A percentile compares a stretch with the other conserved stretches of the same genome.
phyloP scores from a whole-genome alignment of 2,797 vertebrate genomes.

The Acanthurus lineatus region DNA sequence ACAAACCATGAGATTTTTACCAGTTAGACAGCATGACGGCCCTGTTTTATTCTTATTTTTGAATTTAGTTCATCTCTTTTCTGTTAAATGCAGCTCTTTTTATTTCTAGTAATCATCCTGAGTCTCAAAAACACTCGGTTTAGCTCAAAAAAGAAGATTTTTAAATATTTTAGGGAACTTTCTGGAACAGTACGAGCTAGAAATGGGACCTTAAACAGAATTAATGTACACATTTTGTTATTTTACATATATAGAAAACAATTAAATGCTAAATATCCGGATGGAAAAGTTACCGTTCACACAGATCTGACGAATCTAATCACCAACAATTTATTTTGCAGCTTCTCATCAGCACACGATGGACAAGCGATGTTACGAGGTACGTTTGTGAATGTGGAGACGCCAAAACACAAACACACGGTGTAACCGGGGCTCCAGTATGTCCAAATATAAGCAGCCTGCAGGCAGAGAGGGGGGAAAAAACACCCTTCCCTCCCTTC shows the following conservation, averaged over 20 bases:
- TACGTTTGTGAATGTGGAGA: constrained; percentile 13
- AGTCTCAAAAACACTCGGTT: no score
- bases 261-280: no score
- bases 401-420: background rate
- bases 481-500: constrained; percentile 14
- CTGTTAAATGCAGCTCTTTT: background rate
- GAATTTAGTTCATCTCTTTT: no score
- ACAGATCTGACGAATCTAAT: no score
- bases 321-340: background rate
- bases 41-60: background rate
- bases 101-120: background rate
- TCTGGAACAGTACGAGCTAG: background rate
- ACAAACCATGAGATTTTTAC: background rate
- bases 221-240: no score
- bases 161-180: background rate
- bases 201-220: no score
- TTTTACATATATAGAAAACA: background rate
- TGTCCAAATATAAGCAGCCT: constrained; percentile 41
- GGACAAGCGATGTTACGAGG: background rate
- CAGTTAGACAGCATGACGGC: background rate
- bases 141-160: background rate
- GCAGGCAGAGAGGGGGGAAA: constrained; percentile 31
- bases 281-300: no score
- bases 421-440: constrained; percentile 7
- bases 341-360: background rate